Percentiles rank a stretch among this genome's conserved stretches.
These are phyloP conservation scores for Brachypalpus laphriformis DNA, from an alignment of 2,888 invertebrate species.

Conservation along the genomic window DNA sequence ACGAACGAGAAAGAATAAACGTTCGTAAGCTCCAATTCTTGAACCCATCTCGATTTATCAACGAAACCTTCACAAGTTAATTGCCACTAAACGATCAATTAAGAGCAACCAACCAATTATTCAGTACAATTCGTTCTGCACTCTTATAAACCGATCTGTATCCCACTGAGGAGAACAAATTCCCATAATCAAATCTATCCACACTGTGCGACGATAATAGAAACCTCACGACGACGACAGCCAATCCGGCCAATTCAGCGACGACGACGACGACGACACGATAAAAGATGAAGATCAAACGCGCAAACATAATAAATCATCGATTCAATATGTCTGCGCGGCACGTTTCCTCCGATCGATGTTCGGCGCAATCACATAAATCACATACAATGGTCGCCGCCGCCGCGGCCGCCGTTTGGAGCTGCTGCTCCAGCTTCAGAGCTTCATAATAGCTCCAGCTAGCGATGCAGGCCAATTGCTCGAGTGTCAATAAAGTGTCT, in stretches of 20 bases:
- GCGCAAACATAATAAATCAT: conserved; percentile 71
- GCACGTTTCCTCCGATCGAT: conserved; percentile 72
- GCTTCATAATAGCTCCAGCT: neutral
- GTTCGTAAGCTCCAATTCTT: neutral
- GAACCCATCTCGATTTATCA: conserved; percentile 25
- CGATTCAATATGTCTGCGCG: conserved; percentile 72
- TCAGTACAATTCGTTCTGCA: conserved; percentile 43
- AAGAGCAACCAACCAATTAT: conserved; percentile 61
- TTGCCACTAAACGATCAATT: conserved; percentile 66
- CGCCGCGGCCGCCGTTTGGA: conserved; percentile 10
- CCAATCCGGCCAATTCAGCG: neutral
- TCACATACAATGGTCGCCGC: conserved; percentile 55
- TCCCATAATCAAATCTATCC: conserved; percentile 68
- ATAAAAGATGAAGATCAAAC: conserved; percentile 73
- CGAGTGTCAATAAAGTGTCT: conserved; percentile 64
- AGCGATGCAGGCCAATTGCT: conserved; percentile 54
- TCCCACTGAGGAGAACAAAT: conserved; percentile 70
- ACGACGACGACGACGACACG: conserved; percentile 50
- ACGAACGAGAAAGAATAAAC: neutral
- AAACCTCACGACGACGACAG: conserved; percentile 60
- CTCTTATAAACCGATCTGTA: conserved; percentile 67
- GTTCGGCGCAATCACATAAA: conserved; percentile 72
- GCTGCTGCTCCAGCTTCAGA: conserved; percentile 37
- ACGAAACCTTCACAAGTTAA: conserved; percentile 44
- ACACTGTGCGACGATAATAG: conserved; percentile 60